phyloP scores from a whole-genome alignment of 2,797 vertebrate species.

The Hyperoplus immaculatus region DNA sequence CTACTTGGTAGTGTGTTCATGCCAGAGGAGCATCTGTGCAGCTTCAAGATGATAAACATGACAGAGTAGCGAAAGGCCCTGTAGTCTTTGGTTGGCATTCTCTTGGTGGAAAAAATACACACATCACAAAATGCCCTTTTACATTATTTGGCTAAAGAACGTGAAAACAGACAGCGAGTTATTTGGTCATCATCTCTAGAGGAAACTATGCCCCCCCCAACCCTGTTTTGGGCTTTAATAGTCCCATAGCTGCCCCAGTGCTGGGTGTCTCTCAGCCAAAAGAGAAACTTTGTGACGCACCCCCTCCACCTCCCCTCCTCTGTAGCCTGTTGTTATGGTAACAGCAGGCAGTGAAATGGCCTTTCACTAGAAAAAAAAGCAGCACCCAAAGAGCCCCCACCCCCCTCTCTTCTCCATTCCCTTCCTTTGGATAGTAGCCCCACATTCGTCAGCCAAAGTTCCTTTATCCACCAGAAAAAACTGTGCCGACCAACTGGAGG shows the following conservation, averaged over 20 bases:
- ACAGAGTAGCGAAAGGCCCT: constrained; percentile 6
- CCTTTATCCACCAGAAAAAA: constrained; percentile 62
- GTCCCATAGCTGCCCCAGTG: constrained; percentile 51
- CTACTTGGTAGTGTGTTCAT: neutral
- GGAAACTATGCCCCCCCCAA: constrained; percentile 6
- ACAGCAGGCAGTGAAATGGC: constrained; percentile 84
- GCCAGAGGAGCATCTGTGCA: constrained; percentile 38
- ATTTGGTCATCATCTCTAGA: constrained; percentile 31
- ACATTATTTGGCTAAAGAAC: constrained; percentile 25
- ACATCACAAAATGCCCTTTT: constrained; percentile 36
- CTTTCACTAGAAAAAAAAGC: constrained; percentile 74
- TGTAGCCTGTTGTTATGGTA: constrained; percentile 83
- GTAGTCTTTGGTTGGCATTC: constrained; percentile 3
- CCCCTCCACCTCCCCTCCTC: constrained; percentile 65
- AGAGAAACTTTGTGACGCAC: constrained; percentile 80
- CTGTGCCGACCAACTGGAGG: constrained; percentile 43
- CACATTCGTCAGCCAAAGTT: constrained; percentile 73
- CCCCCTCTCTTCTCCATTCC: constrained; percentile 51
- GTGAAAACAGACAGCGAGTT: constrained; percentile 46
- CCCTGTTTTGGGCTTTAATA: constrained; percentile 38
- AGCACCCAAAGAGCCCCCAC: constrained; percentile 47
- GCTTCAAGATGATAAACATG: constrained; percentile 18
- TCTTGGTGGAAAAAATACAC: constrained; percentile 4
- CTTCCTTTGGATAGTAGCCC: constrained; percentile 75
- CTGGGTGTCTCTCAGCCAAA: constrained; percentile 63